A percentile compares a stretch with the other conserved stretches of the same genome.
These are phyloP conservation scores for Philotrypesis tridentata DNA, from an alignment of 1,140 invertebrate genomes.

Conservation along the genomic window DNA sequence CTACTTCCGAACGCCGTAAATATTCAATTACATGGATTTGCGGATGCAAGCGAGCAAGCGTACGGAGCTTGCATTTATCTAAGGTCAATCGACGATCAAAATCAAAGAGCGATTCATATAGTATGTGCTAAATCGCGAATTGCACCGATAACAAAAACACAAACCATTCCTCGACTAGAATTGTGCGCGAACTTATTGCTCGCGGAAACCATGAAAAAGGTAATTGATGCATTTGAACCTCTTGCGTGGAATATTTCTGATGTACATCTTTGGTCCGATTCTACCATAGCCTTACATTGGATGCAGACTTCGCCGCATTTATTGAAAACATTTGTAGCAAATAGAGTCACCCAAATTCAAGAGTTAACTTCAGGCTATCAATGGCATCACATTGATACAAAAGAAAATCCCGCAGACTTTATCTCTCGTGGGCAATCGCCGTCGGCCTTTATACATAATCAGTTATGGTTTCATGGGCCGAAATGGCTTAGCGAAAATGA, in stretches of 20 bases:
- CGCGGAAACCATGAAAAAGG: conserved; percentile 48
- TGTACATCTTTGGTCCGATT: conserved; percentile 61
- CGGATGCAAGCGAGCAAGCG: conserved; percentile 48
- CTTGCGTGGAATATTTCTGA: conserved; percentile 26
- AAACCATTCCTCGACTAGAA: conserved; percentile 67
- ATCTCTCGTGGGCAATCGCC: conserved; percentile 40
- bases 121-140: conserved; percentile 64
- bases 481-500: not conserved
- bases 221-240: conserved; percentile 36
- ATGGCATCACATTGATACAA: conserved; percentile 61
- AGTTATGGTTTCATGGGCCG: not conserved
- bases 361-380: not conserved
- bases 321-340: conserved; percentile 69
- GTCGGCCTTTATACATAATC: conserved; percentile 17
- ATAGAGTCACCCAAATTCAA: conserved; percentile 66
- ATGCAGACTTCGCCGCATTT: conserved; percentile 55
- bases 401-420: conserved; percentile 58
- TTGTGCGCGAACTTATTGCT: conserved; percentile 64
- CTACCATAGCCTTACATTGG: conserved; percentile 64
- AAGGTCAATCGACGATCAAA: conserved; percentile 11
- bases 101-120: conserved; percentile 20
- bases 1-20: not conserved
- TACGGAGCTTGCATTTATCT: conserved; percentile 42
- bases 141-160: conserved; percentile 63
- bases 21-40: conserved; percentile 53